phyloP scores from a whole-genome alignment of 2,888 invertebrate genomes.

The Chloroclystis v-ata region DNA sequence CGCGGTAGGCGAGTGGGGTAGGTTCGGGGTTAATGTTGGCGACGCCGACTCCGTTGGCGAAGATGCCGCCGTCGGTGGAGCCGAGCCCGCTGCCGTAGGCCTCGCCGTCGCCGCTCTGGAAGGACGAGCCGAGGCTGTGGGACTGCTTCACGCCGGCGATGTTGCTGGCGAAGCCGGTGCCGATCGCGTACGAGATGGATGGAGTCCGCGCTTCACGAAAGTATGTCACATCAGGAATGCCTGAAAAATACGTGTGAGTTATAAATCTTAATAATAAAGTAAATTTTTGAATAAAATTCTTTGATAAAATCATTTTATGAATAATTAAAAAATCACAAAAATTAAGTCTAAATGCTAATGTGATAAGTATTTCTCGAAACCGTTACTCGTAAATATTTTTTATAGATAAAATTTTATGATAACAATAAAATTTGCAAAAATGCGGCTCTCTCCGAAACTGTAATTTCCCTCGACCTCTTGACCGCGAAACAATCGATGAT shows the following conservation, averaged over 20 bases:
- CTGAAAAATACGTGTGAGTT: constrained; percentile 2
- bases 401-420: background rate
- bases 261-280: too few species aligned
- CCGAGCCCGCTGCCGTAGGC: constrained; percentile 56
- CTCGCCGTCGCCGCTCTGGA: constrained; percentile 51
- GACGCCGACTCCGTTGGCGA: constrained; percentile 54
- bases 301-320: too few species aligned
- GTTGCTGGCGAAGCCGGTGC: constrained; percentile 64
- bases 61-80: constrained; percentile 36
- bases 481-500: constrained; percentile 11
- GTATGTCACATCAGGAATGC: constrained; percentile 36
- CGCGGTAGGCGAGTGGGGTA: constrained; percentile 27
- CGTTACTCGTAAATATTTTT: background rate
- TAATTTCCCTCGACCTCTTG: constrained; percentile 17
- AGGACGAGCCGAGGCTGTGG: constrained; percentile 53
- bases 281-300: too few species aligned
- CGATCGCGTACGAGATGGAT: constrained; percentile 59
- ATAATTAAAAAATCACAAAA: too few species aligned
- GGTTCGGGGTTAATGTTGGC: constrained; percentile 42
- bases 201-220: constrained; percentile 53
- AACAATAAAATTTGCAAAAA: constrained; percentile 4
- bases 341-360: too few species aligned
- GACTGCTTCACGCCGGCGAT: constrained; percentile 65
- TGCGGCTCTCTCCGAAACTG: constrained; percentile 2
- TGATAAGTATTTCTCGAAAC: background rate